Evolutionary conservation across 53 echinoderm and acorn worm genomes (phyloP).

Genomic region (Zoroaster sp.): DNA sequence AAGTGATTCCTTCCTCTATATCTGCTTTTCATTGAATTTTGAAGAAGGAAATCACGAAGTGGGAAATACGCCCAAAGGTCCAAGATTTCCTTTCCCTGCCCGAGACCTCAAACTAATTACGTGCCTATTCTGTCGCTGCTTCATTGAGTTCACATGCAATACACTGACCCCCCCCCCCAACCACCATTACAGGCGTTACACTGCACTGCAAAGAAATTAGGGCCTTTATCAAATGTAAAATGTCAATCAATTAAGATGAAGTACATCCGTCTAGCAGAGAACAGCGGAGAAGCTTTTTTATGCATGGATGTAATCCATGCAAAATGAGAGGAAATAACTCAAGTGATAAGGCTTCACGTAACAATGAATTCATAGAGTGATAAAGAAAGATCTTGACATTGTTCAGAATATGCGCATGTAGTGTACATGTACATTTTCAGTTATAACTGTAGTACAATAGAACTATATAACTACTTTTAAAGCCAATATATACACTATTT

Average conservation of each 20-base stretch:
- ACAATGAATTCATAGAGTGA: not conserved
- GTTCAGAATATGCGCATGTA: too few species aligned
- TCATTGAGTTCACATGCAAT: not conserved
- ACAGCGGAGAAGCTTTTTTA: not conserved
- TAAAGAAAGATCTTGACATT: too few species aligned
- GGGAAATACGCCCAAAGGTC: not conserved
- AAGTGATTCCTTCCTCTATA: not conserved
- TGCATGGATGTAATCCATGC: not conserved
- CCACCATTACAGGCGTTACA: not conserved
- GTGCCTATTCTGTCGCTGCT: not conserved
- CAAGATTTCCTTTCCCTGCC: not conserved
- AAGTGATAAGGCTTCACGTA: not conserved
- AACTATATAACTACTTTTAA: too few species aligned
- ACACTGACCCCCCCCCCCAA: not conserved
- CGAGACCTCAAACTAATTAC: not conserved
- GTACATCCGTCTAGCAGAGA: conserved; percentile 5
- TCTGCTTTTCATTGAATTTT: not conserved
- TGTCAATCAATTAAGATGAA: conserved; percentile 21
- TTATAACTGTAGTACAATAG: too few species aligned
- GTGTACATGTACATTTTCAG: too few species aligned
- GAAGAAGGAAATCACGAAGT: not conserved
- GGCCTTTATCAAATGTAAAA: not conserved
- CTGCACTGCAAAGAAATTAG: not conserved
- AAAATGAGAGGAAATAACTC: not conserved
- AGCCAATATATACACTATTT: too few species aligned